Evolutionary conservation across 2,113 vertebrate genomes (phyloP), one percentile per base, ranked within the genome.

Genomic region (Tachuris rubrigastra): DNA sequence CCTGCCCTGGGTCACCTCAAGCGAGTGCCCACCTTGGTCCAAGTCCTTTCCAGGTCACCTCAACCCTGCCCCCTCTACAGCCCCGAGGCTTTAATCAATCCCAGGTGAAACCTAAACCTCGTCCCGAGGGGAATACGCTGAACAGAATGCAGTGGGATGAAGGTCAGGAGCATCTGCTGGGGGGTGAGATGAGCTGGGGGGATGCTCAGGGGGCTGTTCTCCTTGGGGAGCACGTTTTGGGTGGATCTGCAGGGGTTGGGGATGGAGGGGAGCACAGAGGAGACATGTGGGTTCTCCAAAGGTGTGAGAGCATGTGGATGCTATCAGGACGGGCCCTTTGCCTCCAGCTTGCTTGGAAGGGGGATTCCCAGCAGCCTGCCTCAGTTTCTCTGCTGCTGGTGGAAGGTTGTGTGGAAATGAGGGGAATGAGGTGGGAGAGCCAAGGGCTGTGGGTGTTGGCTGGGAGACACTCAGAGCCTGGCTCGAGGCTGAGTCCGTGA

Each of bases 61-160:
- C 78, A 59, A 8, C 72, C 58, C 95, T 73, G 78, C 28, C 15
- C 72, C 52, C 52, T 17, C 39, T 0, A 0, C 80, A 71, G 86
- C 73, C 83, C 12, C 8, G 62, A 82, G 89, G 47, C 37, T 94
- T 78, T 10, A 44, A 93, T 96, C 91, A 77, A 79, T 96, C 59
- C 91, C 93, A 50, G 87, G 82, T 94, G 95, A 96, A 97, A 96
- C 85, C 59, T 2, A 95, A 96, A 76, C 95, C 94, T 47, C 2
- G 16, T 1, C 2, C 1, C 11, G 12, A 47, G 91, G 78, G 46
- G 79, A 55, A 87, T 19, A 8, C 3, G 39, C 76, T 19, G 91
- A 84, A 47, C 86, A 41, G 1, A 28, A 62, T 4, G 30, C 72
- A 37, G 67, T 8, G 0, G 20, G 52, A 46, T 52, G 93, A 96